These are phyloP conservation scores for Spisula subtruncata DNA, from an alignment of 2,888 invertebrate species.

Conservation along the genomic window DNA sequence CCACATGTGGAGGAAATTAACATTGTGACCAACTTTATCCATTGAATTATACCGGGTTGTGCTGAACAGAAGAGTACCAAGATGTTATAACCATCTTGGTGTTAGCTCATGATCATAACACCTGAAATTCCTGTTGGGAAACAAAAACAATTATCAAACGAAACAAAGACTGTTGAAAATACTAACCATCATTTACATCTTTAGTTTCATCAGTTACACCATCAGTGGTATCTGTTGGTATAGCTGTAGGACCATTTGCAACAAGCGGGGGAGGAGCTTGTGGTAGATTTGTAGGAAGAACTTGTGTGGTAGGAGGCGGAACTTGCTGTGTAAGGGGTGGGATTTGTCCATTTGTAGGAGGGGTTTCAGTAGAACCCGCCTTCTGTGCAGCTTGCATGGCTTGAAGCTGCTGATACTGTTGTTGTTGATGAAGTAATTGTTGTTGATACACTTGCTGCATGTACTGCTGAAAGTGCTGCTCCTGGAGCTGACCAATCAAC, in stretches of 20 bases:
- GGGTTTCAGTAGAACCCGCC: slow-evolving; percentile 44
- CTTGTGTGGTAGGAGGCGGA: slow-evolving; percentile 37
- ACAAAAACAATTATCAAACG: not conserved
- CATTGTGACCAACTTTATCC: too few species aligned
- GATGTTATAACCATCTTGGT: not conserved
- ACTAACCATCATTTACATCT: slow-evolving; percentile 47
- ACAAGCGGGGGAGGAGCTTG: slow-evolving; percentile 41
- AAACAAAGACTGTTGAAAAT: not conserved
- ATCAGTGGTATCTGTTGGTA: slow-evolving; percentile 83
- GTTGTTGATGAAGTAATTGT: slow-evolving; percentile 88
- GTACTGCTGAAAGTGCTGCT: slow-evolving; percentile 99
- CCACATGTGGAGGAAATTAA: too few species aligned
- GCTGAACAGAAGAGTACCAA: too few species aligned
- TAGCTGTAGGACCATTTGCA: slow-evolving; percentile 84
- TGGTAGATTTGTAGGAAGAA: slow-evolving; percentile 30
- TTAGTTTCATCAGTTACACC: slow-evolving; percentile 66
- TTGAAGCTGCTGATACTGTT: slow-evolving; percentile 88
- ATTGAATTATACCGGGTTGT: too few species aligned
- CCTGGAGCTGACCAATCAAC: slow-evolving; percentile 97
- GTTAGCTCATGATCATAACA: not conserved
- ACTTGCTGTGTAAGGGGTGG: slow-evolving; percentile 34
- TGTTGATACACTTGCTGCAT: slow-evolving; percentile 95
- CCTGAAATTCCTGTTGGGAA: not conserved
- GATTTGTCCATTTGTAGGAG: slow-evolving; percentile 48
- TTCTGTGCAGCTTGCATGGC: slow-evolving; percentile 71